Evolutionary conservation across 2,113 vertebrate genomes (phyloP).

Genomic region (Rattus rattus): DNA sequence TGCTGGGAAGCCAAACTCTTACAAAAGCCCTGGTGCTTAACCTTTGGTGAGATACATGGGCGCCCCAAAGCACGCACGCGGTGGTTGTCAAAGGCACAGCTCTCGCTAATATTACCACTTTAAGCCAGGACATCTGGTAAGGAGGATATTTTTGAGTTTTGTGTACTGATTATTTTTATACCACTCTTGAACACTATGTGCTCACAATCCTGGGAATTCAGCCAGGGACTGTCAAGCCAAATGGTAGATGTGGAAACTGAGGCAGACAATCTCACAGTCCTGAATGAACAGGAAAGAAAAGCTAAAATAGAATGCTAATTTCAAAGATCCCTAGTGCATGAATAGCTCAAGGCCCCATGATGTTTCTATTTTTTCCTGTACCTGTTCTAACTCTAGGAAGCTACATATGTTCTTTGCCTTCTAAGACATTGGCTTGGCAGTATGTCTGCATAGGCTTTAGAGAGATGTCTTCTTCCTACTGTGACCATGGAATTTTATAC

Average conservation of each 20-base stretch:
- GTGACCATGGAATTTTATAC: not conserved
- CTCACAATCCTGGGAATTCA: slow-evolving; percentile 58
- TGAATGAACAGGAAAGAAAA: slow-evolving; percentile 53
- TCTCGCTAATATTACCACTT: slow-evolving; percentile 41
- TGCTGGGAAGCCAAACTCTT: not conserved
- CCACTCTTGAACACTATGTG: slow-evolving; percentile 31
- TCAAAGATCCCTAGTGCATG: not conserved
- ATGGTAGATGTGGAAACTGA: slow-evolving; percentile 69
- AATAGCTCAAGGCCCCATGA: not conserved
- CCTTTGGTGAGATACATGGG: not conserved
- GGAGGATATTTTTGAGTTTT: slow-evolving; percentile 55
- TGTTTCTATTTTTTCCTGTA: not conserved
- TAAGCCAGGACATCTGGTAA: slow-evolving; percentile 43
- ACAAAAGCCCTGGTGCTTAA: not conserved
- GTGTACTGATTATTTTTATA: slow-evolving; percentile 47
- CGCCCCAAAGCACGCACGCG: slow-evolving; percentile 25
- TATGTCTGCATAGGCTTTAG: not conserved
- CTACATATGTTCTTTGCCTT: not conserved
- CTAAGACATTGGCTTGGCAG: not conserved
- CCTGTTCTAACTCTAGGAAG: not conserved
- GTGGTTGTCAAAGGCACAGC: slow-evolving; percentile 37
- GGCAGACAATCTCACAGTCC: slow-evolving; percentile 60
- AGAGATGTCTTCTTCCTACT: not conserved
- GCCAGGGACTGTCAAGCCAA: slow-evolving; percentile 38
- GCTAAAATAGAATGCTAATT: slow-evolving; percentile 56